Conservation (phyloP, 2,888 invertebrate genomes). For the Drosophila mettleri region DNA sequence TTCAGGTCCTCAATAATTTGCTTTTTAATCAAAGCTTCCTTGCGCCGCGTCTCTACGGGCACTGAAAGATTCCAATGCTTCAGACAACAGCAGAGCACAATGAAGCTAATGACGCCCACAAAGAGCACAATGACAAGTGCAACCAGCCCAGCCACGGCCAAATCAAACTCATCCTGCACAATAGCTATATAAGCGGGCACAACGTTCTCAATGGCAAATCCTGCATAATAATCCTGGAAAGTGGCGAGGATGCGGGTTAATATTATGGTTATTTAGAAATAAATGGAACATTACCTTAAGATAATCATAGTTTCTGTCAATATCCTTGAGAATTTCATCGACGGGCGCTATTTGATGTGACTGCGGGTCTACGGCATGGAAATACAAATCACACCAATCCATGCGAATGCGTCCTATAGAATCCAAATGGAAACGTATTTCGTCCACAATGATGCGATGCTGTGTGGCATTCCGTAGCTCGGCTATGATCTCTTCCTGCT, state of each 20-base stretch:
- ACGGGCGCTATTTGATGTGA: constrained; percentile 91
- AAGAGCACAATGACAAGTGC: constrained; percentile 93
- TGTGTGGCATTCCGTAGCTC: constrained; percentile 91
- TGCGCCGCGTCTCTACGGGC: constrained; percentile 92
- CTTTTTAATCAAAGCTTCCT: constrained; percentile 92
- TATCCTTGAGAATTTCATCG: constrained; percentile 91
- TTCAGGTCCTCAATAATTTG: constrained; percentile 94
- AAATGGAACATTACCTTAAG: constrained; percentile 86
- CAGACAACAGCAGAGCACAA: constrained; percentile 94
- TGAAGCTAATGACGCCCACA: constrained; percentile 94
- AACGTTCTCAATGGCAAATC: constrained; percentile 91
- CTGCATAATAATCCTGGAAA: constrained; percentile 87
- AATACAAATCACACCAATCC: constrained; percentile 92
- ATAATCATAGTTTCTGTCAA: constrained; percentile 94
- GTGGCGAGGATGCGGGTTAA: not conserved
- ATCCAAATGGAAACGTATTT: constrained; percentile 90
- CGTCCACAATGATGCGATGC: constrained; percentile 92
- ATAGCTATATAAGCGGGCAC: constrained; percentile 89
- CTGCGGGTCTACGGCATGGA: constrained; percentile 91
- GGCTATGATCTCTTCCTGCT: constrained; percentile 89
- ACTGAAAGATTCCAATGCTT: constrained; percentile 94
- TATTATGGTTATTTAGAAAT: not conserved
- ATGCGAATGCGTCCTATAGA: constrained; percentile 86
- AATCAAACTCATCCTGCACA: constrained; percentile 92
- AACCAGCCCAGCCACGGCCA: constrained; percentile 93